These are phyloP conservation scores for Halichondria panicea DNA, from an alignment of 37 sponge, comb jelly and placozoan species.

Conservation along the genomic window DNA sequence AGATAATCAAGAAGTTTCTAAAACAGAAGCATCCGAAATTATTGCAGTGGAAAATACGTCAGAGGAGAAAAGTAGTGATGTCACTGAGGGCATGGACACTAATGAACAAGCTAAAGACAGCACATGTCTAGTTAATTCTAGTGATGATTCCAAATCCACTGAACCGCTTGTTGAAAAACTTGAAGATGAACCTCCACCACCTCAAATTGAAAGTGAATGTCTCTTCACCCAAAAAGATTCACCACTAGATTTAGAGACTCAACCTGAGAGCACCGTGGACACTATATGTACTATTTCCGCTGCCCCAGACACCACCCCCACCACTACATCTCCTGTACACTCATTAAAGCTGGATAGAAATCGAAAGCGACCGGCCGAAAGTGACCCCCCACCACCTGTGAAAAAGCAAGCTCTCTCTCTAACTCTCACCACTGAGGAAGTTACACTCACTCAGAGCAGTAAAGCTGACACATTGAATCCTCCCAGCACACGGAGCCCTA, in stretches of 20 bases:
- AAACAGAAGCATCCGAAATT: no score
- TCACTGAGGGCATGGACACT: background rate
- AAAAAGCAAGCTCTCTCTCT: background rate
- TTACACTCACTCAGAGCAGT: background rate
- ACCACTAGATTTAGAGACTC: no score
- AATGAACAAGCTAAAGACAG: no score
- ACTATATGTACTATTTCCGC: background rate
- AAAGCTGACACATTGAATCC: background rate
- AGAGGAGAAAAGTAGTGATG: background rate
- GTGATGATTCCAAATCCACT: no score
- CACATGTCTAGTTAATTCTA: no score
- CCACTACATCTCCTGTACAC: background rate
- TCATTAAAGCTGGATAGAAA: background rate
- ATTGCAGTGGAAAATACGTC: background rate
- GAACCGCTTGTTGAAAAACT: no score
- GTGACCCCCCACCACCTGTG: background rate
- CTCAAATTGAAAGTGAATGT: no score
- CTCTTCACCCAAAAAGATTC: no score
- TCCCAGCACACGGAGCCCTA: background rate
- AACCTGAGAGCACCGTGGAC: no score
- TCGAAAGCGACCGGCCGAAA: background rate
- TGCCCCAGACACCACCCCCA: slow-evolving; percentile 10
- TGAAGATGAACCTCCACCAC: no score
- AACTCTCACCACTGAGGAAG: background rate
- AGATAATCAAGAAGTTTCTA: no score